These are phyloP conservation scores for Theristicus caerulescens DNA, from an alignment of 2,113 vertebrate genomes.

Conservation along the genomic window DNA sequence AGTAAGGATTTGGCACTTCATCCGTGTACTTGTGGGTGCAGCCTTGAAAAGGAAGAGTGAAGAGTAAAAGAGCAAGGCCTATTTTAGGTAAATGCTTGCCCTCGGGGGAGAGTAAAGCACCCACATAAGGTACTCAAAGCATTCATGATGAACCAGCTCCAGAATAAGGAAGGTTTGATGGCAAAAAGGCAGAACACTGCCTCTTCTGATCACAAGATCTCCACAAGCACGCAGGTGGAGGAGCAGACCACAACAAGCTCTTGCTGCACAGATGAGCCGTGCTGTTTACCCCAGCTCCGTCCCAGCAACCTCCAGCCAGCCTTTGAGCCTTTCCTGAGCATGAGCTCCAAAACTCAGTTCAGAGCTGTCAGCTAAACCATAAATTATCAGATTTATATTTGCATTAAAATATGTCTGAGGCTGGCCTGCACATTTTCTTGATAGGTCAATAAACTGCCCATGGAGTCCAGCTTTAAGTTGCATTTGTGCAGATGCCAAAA, in stretches of 20 bases:
- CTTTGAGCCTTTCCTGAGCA: not conserved
- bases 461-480: not conserved
- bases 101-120: not conserved
- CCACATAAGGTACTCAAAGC: not conserved
- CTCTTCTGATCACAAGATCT: not conserved
- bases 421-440: not conserved
- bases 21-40: not conserved
- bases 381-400: constrained; percentile 15
- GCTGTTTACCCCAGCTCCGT: not conserved
- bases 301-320: not conserved
- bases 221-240: rapidly evolving
- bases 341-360: not conserved
- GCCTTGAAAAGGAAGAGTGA: not conserved
- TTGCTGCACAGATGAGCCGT: rapidly evolving
- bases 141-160: not conserved
- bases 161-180: not conserved
- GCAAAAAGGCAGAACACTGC: not conserved
- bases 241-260: not conserved
- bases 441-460: not conserved
- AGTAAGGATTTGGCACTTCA: not conserved
- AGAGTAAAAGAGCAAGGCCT: not conserved
- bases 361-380: not conserved
- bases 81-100: not conserved
- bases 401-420: not conserved
- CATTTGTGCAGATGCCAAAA: not conserved